Evolutionary conservation across 2,888 invertebrate genomes (phyloP).

Genomic region (Pyrochroa serraticornis): DNA sequence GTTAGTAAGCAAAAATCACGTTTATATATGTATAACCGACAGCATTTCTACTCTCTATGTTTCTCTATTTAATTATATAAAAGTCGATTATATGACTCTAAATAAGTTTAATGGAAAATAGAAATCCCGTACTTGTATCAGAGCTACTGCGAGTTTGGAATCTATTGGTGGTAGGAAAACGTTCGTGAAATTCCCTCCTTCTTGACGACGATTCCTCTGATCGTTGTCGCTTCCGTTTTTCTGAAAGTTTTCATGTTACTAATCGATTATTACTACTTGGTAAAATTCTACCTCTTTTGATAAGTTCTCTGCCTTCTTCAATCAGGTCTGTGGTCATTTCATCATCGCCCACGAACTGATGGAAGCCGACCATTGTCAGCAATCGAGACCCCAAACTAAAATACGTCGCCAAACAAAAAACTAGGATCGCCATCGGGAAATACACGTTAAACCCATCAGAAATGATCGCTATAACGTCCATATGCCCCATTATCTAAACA

Average conservation of each 20-base stretch:
- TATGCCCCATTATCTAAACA: conserved; percentile 93
- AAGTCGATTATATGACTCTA: neutral
- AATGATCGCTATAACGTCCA: conserved; percentile 97
- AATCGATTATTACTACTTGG: neutral
- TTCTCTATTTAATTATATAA: no score
- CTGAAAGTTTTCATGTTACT: conserved; percentile 55
- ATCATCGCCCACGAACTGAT: conserved; percentile 96
- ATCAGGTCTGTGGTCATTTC: conserved; percentile 91
- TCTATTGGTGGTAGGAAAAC: conserved; percentile 62
- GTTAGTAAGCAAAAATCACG: no score
- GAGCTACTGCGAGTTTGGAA: conserved; percentile 58
- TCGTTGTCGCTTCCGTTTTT: conserved; percentile 81
- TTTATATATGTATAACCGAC: no score
- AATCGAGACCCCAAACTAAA: conserved; percentile 91
- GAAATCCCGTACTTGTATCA: conserved; percentile 61
- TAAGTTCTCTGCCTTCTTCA: conserved; percentile 91
- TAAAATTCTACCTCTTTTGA: conserved; percentile 74
- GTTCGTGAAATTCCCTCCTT: conserved; percentile 74
- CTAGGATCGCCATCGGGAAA: conserved; percentile 95
- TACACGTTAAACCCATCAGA: conserved; percentile 99
- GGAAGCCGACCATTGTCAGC: conserved; percentile 90
- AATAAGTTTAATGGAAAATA: no score
- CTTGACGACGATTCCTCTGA: conserved; percentile 79
- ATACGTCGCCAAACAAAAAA: conserved; percentile 92
- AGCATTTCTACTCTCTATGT: no score